These are phyloP conservation scores for Drosophila picticornis DNA, from an alignment of 2,888 invertebrate species.

Conservation along the genomic window DNA sequence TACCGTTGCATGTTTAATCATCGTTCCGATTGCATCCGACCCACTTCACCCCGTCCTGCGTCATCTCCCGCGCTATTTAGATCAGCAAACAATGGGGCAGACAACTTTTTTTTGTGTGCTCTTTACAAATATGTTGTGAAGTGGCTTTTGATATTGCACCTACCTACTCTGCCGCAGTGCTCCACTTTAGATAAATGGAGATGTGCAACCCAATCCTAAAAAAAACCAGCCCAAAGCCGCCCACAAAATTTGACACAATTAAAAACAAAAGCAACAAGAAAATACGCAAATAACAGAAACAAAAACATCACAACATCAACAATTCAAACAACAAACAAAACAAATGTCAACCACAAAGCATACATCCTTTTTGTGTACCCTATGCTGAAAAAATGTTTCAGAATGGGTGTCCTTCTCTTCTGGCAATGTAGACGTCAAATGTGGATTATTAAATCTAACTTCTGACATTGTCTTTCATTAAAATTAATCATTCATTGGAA, in stretches of 20 bases:
- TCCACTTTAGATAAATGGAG: slow-evolving; percentile 51
- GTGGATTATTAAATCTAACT: neutral
- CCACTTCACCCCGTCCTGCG: neutral
- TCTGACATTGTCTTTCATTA: neutral
- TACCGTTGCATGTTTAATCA: slow-evolving; percentile 59
- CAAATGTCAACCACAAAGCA: slow-evolving; percentile 76
- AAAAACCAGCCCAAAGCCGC: slow-evolving; percentile 1
- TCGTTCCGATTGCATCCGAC: slow-evolving; percentile 41
- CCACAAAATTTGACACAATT: slow-evolving; percentile 72
- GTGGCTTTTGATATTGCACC: slow-evolving; percentile 79
- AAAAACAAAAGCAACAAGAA: slow-evolving; percentile 73
- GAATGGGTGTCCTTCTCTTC: neutral
- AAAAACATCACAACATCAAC: slow-evolving; percentile 22
- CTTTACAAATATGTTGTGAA: slow-evolving; percentile 73
- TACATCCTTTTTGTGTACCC: slow-evolving; percentile 61
- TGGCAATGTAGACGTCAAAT: neutral
- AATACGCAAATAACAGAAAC: slow-evolving; percentile 28
- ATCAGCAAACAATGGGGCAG: slow-evolving; percentile 51
- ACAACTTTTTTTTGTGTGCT: slow-evolving; percentile 29
- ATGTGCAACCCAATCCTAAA: slow-evolving; percentile 12
- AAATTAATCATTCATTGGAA: neutral
- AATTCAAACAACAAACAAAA: slow-evolving; percentile 53
- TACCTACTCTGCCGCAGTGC: slow-evolving; percentile 67
- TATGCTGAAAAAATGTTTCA: neutral
- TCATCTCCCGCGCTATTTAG: slow-evolving; percentile 29